Conservation (phyloP, 64 coral and sea anemone species). For the Montipora capricornis region DNA sequence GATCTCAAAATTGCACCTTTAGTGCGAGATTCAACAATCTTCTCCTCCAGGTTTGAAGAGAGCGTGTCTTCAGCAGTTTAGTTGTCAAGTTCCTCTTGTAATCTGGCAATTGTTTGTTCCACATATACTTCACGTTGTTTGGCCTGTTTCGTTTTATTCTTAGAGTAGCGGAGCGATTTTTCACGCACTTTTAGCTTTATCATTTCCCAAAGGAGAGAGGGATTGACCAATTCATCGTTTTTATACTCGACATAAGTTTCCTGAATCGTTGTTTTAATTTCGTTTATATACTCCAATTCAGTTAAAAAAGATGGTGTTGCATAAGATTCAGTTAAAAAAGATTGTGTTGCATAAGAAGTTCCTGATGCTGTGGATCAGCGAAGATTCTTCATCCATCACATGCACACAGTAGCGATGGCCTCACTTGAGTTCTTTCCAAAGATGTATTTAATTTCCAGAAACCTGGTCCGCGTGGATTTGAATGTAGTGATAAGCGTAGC, state of each 20-base stretch:
- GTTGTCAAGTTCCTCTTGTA: neutral
- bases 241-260: neutral
- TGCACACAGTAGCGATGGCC: too few relatives aligned
- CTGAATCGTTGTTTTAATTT: conserved; percentile 2
- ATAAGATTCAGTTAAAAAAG: too few relatives aligned
- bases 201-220: neutral
- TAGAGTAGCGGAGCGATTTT: neutral
- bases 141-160: neutral
- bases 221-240: neutral
- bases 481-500: neutral
- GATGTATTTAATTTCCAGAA: neutral
- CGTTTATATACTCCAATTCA: neutral
- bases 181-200: neutral
- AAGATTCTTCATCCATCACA: too few relatives aligned
- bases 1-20: conserved; percentile 18
- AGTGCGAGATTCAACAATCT: neutral
- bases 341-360: too few relatives aligned
- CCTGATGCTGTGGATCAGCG: too few relatives aligned
- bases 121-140: neutral
- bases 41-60: neutral
- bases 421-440: too few relatives aligned
- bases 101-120: conserved; percentile 9
- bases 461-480: conserved; percentile 1
- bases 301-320: neutral
- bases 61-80: neutral